These are phyloP conservation scores for Mus spicilegus DNA, from an alignment of 2,113 vertebrate genomes.

Conservation along the genomic window DNA sequence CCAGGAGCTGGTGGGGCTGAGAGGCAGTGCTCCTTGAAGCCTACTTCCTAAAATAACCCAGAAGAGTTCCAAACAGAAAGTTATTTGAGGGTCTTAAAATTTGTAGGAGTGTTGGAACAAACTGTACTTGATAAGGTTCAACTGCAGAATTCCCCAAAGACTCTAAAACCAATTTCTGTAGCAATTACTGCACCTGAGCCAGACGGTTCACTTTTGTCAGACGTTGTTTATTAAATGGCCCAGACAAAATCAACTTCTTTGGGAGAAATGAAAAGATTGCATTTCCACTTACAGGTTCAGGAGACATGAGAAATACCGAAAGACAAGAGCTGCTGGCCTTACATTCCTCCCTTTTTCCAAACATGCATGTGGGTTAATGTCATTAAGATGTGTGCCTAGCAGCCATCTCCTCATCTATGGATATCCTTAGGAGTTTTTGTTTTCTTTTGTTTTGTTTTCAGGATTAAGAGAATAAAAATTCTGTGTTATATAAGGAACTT, in stretches of 20 bases:
- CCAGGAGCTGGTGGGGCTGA: not conserved
- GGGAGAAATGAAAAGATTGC: constrained; percentile 53
- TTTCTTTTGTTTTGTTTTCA: not conserved
- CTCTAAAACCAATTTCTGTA: constrained; percentile 68
- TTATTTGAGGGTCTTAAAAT: constrained; percentile 4
- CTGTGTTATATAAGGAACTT: constrained; percentile 43
- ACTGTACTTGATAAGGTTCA: constrained; percentile 43
- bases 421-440: not conserved
- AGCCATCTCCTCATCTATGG: not conserved
- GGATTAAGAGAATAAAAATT: not conserved
- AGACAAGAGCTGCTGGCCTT: not conserved
- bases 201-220: constrained; percentile 59
- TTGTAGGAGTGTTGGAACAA: constrained; percentile 37
- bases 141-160: constrained; percentile 67
- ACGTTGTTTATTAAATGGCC: constrained; percentile 60
- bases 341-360: not conserved
- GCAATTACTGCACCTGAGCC: constrained; percentile 63
- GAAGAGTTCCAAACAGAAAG: not conserved
- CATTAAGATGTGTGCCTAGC: not conserved
- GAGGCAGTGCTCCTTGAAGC: not conserved
- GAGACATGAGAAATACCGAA: not conserved
- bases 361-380: not conserved
- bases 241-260: constrained; percentile 62
- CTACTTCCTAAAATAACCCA: constrained; percentile 18
- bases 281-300: constrained; percentile 30